A percentile compares a stretch with the other conserved stretches of the same genome.
phyloP scores from a whole-genome alignment of 2,113 vertebrate genomes.

The Oreotrochilus melanogaster region DNA sequence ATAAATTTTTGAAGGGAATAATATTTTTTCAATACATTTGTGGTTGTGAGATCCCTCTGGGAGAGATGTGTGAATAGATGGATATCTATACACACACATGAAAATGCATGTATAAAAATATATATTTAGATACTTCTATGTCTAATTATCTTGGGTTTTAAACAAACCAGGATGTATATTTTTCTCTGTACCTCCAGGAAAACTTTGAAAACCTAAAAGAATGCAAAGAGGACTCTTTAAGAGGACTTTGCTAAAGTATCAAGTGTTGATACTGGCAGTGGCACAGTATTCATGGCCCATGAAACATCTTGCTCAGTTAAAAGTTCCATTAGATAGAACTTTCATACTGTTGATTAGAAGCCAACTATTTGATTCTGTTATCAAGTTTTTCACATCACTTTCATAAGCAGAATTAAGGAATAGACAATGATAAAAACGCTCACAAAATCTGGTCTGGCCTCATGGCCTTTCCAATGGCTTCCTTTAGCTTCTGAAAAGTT shows the following conservation, averaged over 20 bases:
- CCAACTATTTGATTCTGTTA: background rate
- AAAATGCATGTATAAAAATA: background rate
- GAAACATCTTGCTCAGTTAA: background rate
- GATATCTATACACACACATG: background rate
- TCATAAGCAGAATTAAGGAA: background rate
- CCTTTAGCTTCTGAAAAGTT: slow-evolving; percentile 88
- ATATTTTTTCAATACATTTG: background rate
- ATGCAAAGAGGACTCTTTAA: background rate
- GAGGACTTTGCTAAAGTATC: background rate
- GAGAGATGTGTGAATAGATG: background rate
- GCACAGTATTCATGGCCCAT: background rate
- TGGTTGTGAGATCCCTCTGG: background rate
- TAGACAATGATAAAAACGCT: background rate
- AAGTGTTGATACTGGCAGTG: background rate
- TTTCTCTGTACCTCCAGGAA: background rate
- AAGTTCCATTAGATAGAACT: background rate
- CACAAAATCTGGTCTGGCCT: slow-evolving; percentile 86
- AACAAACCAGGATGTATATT: background rate
- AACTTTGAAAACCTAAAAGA: background rate
- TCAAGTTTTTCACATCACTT: background rate
- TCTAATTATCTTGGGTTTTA: background rate
- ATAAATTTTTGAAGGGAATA: background rate
- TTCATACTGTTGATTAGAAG: background rate
- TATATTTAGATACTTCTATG: background rate
- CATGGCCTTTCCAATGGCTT: slow-evolving; percentile 87